These are phyloP conservation scores for Adelognathus sp. DNA, from an alignment of 2,888 invertebrate genomes.

Conservation along the genomic window DNA sequence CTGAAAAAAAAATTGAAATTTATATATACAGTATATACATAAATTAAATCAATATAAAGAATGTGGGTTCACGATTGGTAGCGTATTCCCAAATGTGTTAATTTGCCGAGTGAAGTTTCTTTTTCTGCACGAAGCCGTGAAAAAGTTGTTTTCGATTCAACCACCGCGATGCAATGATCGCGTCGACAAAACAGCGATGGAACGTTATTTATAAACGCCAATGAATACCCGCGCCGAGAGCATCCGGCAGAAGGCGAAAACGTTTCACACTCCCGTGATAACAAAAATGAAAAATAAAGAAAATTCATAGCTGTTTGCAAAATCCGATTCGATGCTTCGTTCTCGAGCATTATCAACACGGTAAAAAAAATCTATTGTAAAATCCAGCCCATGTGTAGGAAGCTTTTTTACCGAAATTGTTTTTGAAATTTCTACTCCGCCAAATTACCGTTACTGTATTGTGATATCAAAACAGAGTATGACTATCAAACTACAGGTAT, in stretches of 20 bases:
- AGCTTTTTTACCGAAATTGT: no score
- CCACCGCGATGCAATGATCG: neutral
- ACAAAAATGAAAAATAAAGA: no score
- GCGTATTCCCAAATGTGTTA: neutral
- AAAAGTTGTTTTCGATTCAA: neutral
- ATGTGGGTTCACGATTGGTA: neutral
- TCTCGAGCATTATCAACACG: no score
- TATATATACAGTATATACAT: neutral
- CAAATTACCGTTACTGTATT: no score
- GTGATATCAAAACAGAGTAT: no score
- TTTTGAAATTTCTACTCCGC: no score
- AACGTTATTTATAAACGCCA: slow-evolving; percentile 35
- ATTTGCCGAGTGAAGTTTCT: neutral
- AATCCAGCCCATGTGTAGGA: no score
- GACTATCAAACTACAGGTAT: no score
- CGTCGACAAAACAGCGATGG: neutral
- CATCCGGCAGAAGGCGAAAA: slow-evolving; percentile 43
- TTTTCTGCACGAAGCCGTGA: neutral
- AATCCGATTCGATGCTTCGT: no score
- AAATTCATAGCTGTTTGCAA: no score
- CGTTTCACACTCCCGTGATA: slow-evolving; percentile 26
- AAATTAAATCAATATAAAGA: neutral
- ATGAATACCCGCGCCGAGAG: slow-evolving; percentile 5
- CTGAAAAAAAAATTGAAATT: slow-evolving; percentile 16
- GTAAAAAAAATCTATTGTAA: no score